Evolutionary conservation across 2,797 vertebrate genomes (phyloP).

Genomic region (Danio jaintianensis): DNA sequence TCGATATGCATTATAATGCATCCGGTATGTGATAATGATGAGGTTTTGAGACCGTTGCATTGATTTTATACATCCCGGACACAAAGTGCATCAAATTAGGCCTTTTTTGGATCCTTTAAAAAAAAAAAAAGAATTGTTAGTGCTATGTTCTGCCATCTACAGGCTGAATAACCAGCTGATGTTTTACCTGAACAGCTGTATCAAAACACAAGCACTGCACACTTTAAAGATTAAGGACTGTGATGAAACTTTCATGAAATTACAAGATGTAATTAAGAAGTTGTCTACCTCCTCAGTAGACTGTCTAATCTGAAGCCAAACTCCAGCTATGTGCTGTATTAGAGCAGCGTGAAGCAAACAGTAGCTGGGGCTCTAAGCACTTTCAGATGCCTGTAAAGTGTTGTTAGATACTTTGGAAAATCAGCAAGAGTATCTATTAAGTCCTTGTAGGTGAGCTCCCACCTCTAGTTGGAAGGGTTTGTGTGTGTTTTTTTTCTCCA

Average conservation of each 20-base stretch:
- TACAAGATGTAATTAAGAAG: constrained; percentile 59
- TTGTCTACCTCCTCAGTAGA: constrained; percentile 23
- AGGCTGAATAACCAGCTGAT: constrained; percentile 18
- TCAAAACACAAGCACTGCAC: neutral
- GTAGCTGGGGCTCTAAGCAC: constrained; percentile 60
- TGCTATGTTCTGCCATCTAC: constrained; percentile 21
- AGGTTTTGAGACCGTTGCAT: constrained; percentile 17
- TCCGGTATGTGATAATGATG: constrained; percentile 3
- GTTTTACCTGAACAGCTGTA: constrained; percentile 29
- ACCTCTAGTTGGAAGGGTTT: constrained; percentile 22
- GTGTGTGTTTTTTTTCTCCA: constrained; percentile 16
- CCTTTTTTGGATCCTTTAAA: constrained; percentile 4
- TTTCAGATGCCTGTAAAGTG: constrained; percentile 71
- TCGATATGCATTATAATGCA: constrained; percentile 13
- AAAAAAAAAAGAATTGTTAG: neutral
- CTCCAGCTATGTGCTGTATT: constrained; percentile 59
- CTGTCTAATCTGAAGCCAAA: constrained; percentile 72
- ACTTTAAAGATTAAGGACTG: constrained; percentile 14
- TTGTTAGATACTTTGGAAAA: constrained; percentile 50
- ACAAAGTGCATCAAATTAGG: constrained; percentile 23
- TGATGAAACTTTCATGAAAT: constrained; percentile 68
- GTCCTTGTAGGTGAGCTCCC: neutral
- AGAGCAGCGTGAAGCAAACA: constrained; percentile 2
- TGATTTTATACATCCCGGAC: constrained; percentile 13
- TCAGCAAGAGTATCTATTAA: constrained; percentile 58